phyloP scores from a whole-genome alignment of 2,113 vertebrate genomes.

The Gymnogyps californianus region DNA sequence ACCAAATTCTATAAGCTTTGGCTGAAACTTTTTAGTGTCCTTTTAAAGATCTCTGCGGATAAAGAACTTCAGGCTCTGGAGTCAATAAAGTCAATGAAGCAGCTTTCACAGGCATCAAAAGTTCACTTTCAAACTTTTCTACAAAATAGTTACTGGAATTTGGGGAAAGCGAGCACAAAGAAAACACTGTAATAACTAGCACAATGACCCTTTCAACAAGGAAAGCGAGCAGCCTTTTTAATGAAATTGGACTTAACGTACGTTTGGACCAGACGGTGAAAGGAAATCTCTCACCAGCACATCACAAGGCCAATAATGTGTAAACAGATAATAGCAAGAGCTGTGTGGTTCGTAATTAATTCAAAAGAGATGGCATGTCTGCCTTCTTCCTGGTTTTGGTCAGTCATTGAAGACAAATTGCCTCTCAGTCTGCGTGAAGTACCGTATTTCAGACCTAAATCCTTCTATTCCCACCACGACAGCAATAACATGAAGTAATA shows the following conservation, averaged over 20 bases:
- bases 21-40: constrained; percentile 38
- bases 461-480: not conserved
- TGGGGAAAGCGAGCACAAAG: constrained; percentile 34
- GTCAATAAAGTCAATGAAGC: constrained; percentile 54
- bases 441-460: not conserved
- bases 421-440: not conserved
- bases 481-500: not conserved
- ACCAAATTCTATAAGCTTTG: constrained; percentile 54
- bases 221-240: constrained; percentile 12
- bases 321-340: constrained; percentile 55
- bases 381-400: constrained; percentile 6
- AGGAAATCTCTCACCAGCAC: constrained; percentile 48
- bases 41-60: constrained; percentile 33
- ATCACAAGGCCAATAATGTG: constrained; percentile 43
- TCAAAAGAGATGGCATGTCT: constrained; percentile 52
- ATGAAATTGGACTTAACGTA: constrained; percentile 35
- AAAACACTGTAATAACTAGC: constrained; percentile 53
- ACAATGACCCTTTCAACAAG: constrained; percentile 58
- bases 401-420: not conserved
- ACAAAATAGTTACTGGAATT: constrained; percentile 51
- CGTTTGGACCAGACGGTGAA: constrained; percentile 43
- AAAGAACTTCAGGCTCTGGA: constrained; percentile 23
- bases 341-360: constrained; percentile 48
- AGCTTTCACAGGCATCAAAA: constrained; percentile 38
- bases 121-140: constrained; percentile 47